Conservation (phyloP, 1,140 invertebrate species). For the Drosophila athabasca region DNA sequence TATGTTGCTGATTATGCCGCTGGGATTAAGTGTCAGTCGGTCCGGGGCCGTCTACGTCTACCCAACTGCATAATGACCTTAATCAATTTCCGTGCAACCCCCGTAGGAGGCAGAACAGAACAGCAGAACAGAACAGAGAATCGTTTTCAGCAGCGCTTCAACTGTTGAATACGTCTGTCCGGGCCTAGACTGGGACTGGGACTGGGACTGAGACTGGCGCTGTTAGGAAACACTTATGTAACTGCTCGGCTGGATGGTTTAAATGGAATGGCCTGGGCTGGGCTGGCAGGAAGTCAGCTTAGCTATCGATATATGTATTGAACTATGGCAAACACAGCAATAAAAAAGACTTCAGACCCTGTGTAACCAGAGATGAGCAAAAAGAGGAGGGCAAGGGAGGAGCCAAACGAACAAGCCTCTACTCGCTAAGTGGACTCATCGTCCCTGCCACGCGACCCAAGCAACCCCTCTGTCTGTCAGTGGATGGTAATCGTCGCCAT, state of each 20-base stretch:
- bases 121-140: too few relatives aligned
- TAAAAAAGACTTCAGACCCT: slow-evolving; percentile 51
- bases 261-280: slow-evolving; percentile 1
- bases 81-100: slow-evolving; percentile 74
- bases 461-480: slow-evolving; percentile 16
- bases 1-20: slow-evolving; percentile 81
- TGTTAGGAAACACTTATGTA: slow-evolving; percentile 29
- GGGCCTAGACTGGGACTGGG: neutral
- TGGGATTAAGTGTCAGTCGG: slow-evolving; percentile 78
- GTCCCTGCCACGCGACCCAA: slow-evolving; percentile 32
- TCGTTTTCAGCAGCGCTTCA: slow-evolving; percentile 36
- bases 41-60: slow-evolving; percentile 23
- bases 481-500: slow-evolving; percentile 40
- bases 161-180: slow-evolving; percentile 62
- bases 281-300: neutral
- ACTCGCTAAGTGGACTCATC: slow-evolving; percentile 51
- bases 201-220: neutral
- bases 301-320: slow-evolving; percentile 58
- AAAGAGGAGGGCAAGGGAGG: neutral
- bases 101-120: slow-evolving; percentile 1
- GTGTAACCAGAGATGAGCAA: slow-evolving; percentile 65
- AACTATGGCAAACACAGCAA: slow-evolving; percentile 61
- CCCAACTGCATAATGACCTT: slow-evolving; percentile 79
- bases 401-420: slow-evolving; percentile 28
- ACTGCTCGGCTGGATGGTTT: slow-evolving; percentile 8